phyloP scores from a whole-genome alignment of 2,888 invertebrate species.

The Calameuta filiformis region DNA sequence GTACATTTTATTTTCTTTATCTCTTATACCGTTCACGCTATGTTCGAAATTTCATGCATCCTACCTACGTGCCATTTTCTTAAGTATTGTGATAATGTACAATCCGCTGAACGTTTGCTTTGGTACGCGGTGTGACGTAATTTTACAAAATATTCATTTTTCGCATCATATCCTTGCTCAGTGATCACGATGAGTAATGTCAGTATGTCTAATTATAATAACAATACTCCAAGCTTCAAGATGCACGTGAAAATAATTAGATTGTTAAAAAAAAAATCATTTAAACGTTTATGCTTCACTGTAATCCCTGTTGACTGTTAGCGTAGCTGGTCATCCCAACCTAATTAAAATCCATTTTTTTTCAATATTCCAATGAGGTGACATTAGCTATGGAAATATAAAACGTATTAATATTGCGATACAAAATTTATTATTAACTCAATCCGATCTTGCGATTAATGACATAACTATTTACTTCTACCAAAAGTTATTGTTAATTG shows the following conservation, averaged over 20 bases:
- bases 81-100: background rate
- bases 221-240: background rate
- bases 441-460: background rate
- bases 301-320: background rate
- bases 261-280: background rate
- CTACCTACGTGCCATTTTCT: background rate
- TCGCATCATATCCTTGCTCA: background rate
- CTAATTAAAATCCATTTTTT: background rate
- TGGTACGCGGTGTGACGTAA: background rate
- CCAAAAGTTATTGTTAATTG: background rate
- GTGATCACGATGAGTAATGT: background rate
- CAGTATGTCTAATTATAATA: background rate
- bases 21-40: slow-evolving; percentile 2
- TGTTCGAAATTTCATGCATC: background rate
- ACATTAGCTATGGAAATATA: too few relatives aligned
- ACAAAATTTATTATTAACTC: background rate
- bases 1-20: slow-evolving; percentile 46
- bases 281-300: background rate
- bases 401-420: background rate
- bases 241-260: background rate
- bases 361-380: background rate
- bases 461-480: background rate
- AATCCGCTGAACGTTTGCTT: background rate
- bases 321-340: background rate
- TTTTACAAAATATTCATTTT: background rate